Base-by-base conservation (phyloP, 2,888 invertebrate genomes). In the Argyresthia goedartella region DNA sequence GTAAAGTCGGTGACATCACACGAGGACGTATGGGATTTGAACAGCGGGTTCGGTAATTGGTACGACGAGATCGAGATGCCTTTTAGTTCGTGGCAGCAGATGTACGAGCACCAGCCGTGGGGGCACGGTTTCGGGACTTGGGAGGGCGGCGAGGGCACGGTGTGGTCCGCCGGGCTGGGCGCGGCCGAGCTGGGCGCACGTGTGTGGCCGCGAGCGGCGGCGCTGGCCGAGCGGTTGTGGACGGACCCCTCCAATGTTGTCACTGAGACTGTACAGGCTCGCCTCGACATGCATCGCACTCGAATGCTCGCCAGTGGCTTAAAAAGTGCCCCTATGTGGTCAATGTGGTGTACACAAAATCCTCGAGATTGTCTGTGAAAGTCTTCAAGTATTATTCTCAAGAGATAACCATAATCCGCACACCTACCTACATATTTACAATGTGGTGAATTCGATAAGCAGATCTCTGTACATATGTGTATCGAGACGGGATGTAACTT, bases 21-120 rank as follows among this genome's bases (percentile, higher is more conserved):
- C 76, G 95, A 95, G 52, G 95, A 95, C 71, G 94, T 94, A 4
- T 94, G 94, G 94, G 95, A 95, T 76, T 86, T 95, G 59, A 95
- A 95, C 73, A 95, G 95, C 69, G 95, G 95, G 1, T 95, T 93
- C 71, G 95, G 94, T 0, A 91, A 91, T 57, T 95, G 95, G 95
- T 88, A 95, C 25, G 92, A 94, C 66, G 91, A 91, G 34, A 93
- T 94, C 1, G 94, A 94, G 60, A 95, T 94, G 1, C 94, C 95
- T 61, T 96, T 95, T 71, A 93, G 95, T 15, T 95, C 95, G 49
- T 95, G 95, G 95, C 95, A 95, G 73, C 92, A 92, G 57, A 89
- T 95, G 49, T 96, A 95, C 78, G 93, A 91, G 72, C 95, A 95
- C 73, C 88, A 92, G 58, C 95, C 95, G 0, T 93, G 94, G 55